Evolutionary conservation across 2,113 vertebrate genomes (phyloP).

Genomic region (Parus major): DNA sequence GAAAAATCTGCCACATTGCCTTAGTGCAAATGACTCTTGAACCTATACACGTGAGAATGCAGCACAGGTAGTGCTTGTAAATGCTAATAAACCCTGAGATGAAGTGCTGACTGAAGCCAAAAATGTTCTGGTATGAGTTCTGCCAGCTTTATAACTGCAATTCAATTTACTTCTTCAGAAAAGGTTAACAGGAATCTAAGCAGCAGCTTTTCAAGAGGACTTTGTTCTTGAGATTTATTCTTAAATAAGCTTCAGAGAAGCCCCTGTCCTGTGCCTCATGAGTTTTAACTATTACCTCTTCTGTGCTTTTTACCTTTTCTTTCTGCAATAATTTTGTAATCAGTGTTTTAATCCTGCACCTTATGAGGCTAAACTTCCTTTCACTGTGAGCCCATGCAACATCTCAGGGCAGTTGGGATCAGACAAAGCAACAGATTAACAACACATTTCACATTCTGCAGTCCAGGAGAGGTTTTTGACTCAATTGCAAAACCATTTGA

Average conservation of each 20-base stretch:
- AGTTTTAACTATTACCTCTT: not conserved
- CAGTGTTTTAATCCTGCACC: not conserved
- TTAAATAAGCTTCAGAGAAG: constrained; percentile 14
- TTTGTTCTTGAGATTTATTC: constrained; percentile 24
- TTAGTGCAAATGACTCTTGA: not conserved
- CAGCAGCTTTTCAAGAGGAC: not conserved
- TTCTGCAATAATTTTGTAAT: not conserved
- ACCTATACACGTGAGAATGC: not conserved
- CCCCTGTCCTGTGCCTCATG: not conserved
- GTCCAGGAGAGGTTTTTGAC: not conserved
- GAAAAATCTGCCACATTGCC: not conserved
- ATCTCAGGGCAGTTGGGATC: not conserved
- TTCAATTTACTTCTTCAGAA: constrained; percentile 19
- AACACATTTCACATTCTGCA: not conserved
- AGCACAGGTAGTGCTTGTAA: not conserved
- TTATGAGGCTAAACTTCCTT: not conserved
- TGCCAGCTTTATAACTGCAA: constrained; percentile 24
- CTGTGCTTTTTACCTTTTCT: not conserved
- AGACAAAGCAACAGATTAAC: not conserved
- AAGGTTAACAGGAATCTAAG: constrained; percentile 23
- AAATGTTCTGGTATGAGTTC: not conserved
- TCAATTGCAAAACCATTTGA: not conserved
- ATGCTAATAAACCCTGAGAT: not conserved
- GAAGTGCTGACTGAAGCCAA: constrained; percentile 6
- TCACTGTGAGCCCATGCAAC: not conserved